These are phyloP conservation scores for Oreotrochilus melanogaster DNA, from an alignment of 2,113 vertebrate genomes.

Conservation along the genomic window DNA sequence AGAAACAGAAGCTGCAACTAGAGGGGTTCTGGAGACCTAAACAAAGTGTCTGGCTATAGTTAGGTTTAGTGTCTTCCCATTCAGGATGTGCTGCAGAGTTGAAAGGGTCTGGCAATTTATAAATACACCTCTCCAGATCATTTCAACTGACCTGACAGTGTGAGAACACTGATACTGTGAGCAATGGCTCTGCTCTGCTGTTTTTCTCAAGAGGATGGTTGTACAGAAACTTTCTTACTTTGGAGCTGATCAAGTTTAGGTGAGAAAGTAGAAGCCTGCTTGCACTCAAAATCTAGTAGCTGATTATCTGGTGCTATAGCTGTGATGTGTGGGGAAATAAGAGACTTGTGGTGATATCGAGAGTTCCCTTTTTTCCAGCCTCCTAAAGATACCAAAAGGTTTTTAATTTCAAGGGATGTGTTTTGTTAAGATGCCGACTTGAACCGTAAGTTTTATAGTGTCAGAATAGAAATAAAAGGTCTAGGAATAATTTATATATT, in stretches of 20 bases:
- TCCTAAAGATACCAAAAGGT: background rate
- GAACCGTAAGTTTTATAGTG: background rate
- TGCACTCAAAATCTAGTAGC: background rate
- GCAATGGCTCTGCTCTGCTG: fast-evolving
- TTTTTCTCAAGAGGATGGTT: background rate
- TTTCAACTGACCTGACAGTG: background rate
- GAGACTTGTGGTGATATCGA: background rate
- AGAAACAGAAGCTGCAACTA: background rate
- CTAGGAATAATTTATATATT: background rate
- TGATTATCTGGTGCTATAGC: background rate
- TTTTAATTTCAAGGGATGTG: background rate
- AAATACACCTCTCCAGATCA: background rate
- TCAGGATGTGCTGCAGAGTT: background rate
- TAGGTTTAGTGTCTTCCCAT: background rate
- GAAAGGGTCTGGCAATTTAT: background rate
- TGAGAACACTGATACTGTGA: background rate
- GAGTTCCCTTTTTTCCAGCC: background rate
- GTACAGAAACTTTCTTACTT: background rate
- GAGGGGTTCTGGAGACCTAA: background rate
- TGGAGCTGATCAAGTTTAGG: background rate
- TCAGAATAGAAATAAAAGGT: background rate
- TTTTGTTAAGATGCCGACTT: background rate
- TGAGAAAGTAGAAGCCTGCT: background rate
- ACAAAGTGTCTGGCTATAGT: background rate
- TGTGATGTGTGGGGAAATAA: background rate